These are phyloP conservation scores for Turritopsis dohrnii DNA, from an alignment of 30 jellyfish, hydroid and myxozoan genomes.

Conservation along the genomic window DNA sequence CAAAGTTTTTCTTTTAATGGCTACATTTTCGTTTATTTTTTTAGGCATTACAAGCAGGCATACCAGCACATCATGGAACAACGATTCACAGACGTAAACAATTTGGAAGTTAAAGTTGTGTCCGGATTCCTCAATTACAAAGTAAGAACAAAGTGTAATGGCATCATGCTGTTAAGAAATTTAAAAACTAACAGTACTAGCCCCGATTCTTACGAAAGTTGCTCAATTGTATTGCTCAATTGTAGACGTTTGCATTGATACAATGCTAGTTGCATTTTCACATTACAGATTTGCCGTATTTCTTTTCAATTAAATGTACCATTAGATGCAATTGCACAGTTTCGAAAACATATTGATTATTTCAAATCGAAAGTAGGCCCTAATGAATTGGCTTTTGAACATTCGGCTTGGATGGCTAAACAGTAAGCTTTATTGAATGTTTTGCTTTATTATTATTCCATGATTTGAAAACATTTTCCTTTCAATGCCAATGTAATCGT, in stretches of 20 bases:
- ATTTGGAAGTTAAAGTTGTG: slow-evolving; percentile 78
- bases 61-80: slow-evolving; percentile 71
- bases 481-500: neutral
- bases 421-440: no score
- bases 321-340: slow-evolving; percentile 86
- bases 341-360: slow-evolving; percentile 81
- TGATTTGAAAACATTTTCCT: neutral
- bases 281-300: slow-evolving; percentile 67
- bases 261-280: no score
- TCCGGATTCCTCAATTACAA: slow-evolving; percentile 83
- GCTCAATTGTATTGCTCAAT: neutral
- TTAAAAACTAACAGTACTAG: no score
- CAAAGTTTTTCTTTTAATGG: neutral
- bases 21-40: neutral
- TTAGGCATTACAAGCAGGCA: slow-evolving; percentile 92
- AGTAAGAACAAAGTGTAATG: slow-evolving; percentile 38
- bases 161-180: neutral
- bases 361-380: slow-evolving; percentile 68
- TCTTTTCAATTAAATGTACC: slow-evolving; percentile 78
- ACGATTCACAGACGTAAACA: slow-evolving; percentile 82
- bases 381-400: slow-evolving; percentile 67
- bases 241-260: no score
- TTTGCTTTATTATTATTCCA: no score
- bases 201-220: no score
- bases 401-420: slow-evolving; percentile 92